phyloP scores from a whole-genome alignment of 2,888 invertebrate species.

The Oscheius myriophilus region DNA sequence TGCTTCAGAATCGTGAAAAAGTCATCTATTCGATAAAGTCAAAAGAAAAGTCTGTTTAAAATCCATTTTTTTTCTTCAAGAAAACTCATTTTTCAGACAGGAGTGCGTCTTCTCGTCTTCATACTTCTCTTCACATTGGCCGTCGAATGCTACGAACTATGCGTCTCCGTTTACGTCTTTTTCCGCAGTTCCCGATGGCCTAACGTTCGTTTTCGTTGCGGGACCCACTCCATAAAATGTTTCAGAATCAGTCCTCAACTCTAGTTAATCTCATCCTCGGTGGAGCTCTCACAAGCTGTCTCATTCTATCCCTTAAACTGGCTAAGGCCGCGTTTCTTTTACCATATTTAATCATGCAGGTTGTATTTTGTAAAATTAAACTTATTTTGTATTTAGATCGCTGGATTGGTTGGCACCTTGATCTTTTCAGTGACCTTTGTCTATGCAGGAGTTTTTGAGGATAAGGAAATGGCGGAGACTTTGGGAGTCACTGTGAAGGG shows the following conservation, averaged over 20 bases:
- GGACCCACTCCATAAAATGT: background rate
- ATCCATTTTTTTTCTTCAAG: too few species aligned
- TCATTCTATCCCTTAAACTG: slow-evolving; percentile 6
- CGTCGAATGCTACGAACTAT: slow-evolving; percentile 24
- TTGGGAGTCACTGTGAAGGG: slow-evolving; percentile 16
- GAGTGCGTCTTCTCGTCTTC: slow-evolving; percentile 22
- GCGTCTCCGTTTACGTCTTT: slow-evolving; percentile 9
- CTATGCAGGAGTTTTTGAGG: slow-evolving; percentile 13
- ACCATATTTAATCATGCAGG: slow-evolving; percentile 23
- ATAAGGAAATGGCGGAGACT: slow-evolving; percentile 13
- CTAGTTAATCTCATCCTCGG: slow-evolving; percentile 9
- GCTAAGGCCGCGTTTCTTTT: slow-evolving; percentile 16
- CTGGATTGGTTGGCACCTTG: slow-evolving; percentile 11
- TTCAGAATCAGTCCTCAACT: slow-evolving; percentile 14
- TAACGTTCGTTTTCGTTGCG: too few species aligned
- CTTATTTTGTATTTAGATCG: background rate
- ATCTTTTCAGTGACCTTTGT: slow-evolving; percentile 12
- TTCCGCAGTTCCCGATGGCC: too few species aligned
- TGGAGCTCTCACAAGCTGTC: slow-evolving; percentile 10
- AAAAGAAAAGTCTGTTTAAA: too few species aligned
- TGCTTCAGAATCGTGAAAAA: too few species aligned
- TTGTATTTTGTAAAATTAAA: background rate
- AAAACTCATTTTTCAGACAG: slow-evolving; percentile 12
- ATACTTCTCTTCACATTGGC: slow-evolving; percentile 13
- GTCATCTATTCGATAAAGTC: too few species aligned